Evolutionary conservation across 1,140 invertebrate species (phyloP).

Genomic region (Tetramorium parvispinum): DNA sequence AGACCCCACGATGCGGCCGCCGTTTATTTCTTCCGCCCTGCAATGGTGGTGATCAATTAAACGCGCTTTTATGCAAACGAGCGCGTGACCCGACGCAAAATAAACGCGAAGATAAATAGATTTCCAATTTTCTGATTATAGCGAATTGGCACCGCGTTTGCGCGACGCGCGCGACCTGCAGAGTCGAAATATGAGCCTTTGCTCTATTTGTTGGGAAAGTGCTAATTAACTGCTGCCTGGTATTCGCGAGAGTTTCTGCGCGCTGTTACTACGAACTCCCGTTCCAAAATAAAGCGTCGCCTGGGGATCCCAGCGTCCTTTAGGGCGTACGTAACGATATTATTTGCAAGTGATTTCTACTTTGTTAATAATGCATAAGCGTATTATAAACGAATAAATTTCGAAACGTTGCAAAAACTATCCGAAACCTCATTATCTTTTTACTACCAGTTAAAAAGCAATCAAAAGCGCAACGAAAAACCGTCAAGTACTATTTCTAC

Average conservation of each 20-base stretch:
- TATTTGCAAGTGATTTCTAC: not conserved
- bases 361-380: not conserved
- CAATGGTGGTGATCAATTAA: conserved; percentile 46
- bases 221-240: conserved; percentile 32
- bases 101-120: conserved; percentile 4
- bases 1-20: not conserved
- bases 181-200: not conserved
- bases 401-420: not conserved
- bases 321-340: not conserved
- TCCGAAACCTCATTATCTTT: not conserved
- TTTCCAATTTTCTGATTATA: conserved; percentile 28
- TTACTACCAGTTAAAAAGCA: not conserved
- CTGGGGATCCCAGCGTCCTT: not conserved
- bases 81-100: conserved; percentile 13
- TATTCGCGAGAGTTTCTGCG: not conserved
- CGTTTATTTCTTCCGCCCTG: conserved; percentile 31
- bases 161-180: not conserved
- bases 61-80: conserved; percentile 28
- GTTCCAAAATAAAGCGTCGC: conserved; percentile 7
- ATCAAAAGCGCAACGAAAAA: not conserved
- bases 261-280: not conserved
- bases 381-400: not conserved
- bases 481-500: not conserved
- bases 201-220: conserved; percentile 33
- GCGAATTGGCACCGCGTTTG: not conserved